Conservation (phyloP, 2,888 invertebrate species). For the Lasioglossum malachurum region DNA sequence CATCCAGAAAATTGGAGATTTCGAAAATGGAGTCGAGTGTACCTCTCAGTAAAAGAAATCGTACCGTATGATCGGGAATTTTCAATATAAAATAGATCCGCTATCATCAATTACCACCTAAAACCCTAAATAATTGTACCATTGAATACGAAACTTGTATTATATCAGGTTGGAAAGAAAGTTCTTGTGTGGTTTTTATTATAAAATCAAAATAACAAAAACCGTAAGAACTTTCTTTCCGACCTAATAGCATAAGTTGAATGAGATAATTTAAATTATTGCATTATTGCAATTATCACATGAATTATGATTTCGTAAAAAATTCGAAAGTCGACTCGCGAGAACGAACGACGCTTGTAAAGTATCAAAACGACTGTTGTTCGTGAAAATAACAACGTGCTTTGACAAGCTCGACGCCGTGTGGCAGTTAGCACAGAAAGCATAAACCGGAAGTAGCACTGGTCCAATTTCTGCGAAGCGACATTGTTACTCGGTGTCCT, state of each 20-base stretch:
- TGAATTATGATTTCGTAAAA: neutral
- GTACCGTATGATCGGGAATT: neutral
- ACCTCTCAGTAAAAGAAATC: neutral
- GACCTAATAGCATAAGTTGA: neutral
- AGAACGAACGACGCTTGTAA: neutral
- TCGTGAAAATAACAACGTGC: neutral
- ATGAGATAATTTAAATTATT: neutral
- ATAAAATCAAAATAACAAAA: too few species aligned
- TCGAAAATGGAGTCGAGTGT: neutral
- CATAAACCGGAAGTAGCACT: constrained; percentile 2
- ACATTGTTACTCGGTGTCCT: constrained; percentile 12
- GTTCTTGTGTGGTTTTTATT: too few species aligned
- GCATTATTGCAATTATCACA: too few species aligned
- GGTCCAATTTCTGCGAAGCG: neutral
- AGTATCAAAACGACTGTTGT: neutral
- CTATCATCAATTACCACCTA: neutral
- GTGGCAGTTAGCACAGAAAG: neutral
- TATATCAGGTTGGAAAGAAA: too few species aligned
- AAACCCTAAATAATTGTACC: neutral
- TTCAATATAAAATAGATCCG: neutral
- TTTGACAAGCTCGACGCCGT: neutral
- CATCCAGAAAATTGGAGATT: neutral
- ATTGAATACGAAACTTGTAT: neutral
- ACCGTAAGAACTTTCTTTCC: too few species aligned
- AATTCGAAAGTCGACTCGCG: neutral